Base-by-base conservation (phyloP, 2,888 invertebrate species). In the Cremastinae sp. region DNA sequence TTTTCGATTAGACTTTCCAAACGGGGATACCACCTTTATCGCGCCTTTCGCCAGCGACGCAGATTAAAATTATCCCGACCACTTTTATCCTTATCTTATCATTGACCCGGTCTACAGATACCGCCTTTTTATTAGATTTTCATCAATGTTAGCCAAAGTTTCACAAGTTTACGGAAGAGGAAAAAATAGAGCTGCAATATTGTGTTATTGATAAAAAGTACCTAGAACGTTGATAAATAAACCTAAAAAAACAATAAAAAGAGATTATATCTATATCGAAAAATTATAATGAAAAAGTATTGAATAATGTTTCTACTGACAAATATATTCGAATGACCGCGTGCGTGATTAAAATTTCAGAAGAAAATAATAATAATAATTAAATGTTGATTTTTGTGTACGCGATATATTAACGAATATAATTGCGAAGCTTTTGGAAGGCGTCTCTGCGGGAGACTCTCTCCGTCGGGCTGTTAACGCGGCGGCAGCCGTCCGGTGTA, bases 401-500 rank as follows among this genome's bases (percentile, higher is more conserved):
- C 12, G 10, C 0, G 5, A 28, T n/a, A n/a, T 43, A 12, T 20
- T 8, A 22, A 4, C 58, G 16, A 34, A 20, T 56, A 56, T 68
- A 58, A 56, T 43, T 34, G 12, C 12, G 16, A 20, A 16, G 47
- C 20, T 65, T 66, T 61, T 38, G 64, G 53, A 45, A 74, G 22
- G 16, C 43, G 20, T 45, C 20, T 51, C 41, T 20, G 41, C 41
- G 28, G n/a, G n/a, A n/a, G 20, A 38, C 12, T 58, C 43, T 38
- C 16, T 43, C 20, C 41, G 28, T 49, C 28, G 22, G 18, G 58
- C 36, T 43, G 59, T 51, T 61, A 53, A 16, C 54, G n/a, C n/a
- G 45, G 22, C 28, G 56, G 56, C 74, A 70, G 74, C 75, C 70
- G 73, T 78, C 80, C 84, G 82, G 85, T 70, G 62, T 88, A 88